Conservation (phyloP, 2,797 vertebrate genomes). For the Synanceia verrucosa region DNA sequence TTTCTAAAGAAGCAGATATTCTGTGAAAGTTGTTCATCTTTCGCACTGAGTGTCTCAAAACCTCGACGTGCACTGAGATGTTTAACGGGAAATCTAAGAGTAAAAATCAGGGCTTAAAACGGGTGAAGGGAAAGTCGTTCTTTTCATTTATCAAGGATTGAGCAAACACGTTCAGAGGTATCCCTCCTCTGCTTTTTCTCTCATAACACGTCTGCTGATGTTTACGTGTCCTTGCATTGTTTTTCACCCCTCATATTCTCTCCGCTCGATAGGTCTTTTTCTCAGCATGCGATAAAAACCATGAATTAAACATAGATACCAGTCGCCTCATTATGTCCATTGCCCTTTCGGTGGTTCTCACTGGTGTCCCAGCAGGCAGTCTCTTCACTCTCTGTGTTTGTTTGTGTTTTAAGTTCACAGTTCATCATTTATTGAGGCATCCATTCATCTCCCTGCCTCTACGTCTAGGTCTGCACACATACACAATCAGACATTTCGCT, state of each 20-base stretch:
- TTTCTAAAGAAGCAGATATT: neutral
- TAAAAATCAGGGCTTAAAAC: too few relatives aligned
- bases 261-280: neutral
- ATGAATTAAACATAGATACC: slow-evolving; percentile 43
- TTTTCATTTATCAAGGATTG: neutral
- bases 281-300: neutral
- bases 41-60: neutral
- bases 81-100: too few relatives aligned
- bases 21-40: neutral
- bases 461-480: neutral
- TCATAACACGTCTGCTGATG: slow-evolving; percentile 19
- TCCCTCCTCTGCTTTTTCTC: neutral
- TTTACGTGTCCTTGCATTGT: slow-evolving; percentile 15
- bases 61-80: too few relatives aligned
- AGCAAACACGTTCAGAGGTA: too few relatives aligned
- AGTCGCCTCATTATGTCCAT: slow-evolving; percentile 38
- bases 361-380: slow-evolving; percentile 6
- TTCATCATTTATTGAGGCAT: slow-evolving; percentile 14
- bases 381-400: neutral
- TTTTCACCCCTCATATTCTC: slow-evolving; percentile 2
- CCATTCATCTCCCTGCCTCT: neutral
- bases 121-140: neutral
- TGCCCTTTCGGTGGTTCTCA: slow-evolving; percentile 15
- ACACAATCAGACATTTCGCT: neutral
- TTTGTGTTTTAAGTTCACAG: slow-evolving; percentile 1